Conservation (phyloP, 2,113 vertebrate genomes). For the Sarotherodon lohbergeri region DNA sequence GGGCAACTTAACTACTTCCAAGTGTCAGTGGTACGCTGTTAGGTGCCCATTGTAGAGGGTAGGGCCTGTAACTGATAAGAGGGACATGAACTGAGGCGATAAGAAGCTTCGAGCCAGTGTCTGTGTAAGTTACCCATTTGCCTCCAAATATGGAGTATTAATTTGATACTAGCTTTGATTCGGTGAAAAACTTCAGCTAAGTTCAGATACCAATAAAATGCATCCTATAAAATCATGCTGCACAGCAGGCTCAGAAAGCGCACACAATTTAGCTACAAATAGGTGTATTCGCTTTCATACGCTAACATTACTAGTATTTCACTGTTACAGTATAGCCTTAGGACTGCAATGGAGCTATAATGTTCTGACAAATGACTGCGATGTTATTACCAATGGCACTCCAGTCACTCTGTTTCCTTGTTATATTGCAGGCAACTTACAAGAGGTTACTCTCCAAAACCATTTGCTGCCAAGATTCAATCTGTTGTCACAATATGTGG, state of each 20-base stretch:
- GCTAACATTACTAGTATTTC: conserved; percentile 31
- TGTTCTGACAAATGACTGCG: background rate
- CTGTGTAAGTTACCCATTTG: background rate
- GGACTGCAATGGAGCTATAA: background rate
- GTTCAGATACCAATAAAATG: conserved; percentile 65
- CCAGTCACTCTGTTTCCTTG: background rate
- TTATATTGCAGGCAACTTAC: conserved; percentile 18
- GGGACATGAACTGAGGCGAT: conserved; percentile 43
- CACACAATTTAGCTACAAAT: conserved; percentile 38
- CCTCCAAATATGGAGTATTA: conserved; percentile 1
- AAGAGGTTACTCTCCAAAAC: conserved; percentile 42
- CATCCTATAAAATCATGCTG: background rate
- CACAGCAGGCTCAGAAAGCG: conserved; percentile 24
- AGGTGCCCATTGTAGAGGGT: conserved; percentile 39
- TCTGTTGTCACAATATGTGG: conserved; percentile 55
- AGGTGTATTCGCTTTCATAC: conserved; percentile 25
- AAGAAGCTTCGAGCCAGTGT: conserved; percentile 29
- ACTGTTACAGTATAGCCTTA: conserved; percentile 5
- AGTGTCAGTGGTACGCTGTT: conserved; percentile 55
- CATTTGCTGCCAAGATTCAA: conserved; percentile 51
- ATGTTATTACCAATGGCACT: background rate
- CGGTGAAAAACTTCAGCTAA: conserved; percentile 20
- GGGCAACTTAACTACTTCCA: conserved; percentile 57
- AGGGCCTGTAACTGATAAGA: conserved; percentile 49
- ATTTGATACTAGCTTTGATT: conserved; percentile 26